Percentiles rank a stretch among this genome's conserved stretches.
phyloP scores from a whole-genome alignment of 2,888 invertebrate genomes.

The Acanthosepion pharaonis region DNA sequence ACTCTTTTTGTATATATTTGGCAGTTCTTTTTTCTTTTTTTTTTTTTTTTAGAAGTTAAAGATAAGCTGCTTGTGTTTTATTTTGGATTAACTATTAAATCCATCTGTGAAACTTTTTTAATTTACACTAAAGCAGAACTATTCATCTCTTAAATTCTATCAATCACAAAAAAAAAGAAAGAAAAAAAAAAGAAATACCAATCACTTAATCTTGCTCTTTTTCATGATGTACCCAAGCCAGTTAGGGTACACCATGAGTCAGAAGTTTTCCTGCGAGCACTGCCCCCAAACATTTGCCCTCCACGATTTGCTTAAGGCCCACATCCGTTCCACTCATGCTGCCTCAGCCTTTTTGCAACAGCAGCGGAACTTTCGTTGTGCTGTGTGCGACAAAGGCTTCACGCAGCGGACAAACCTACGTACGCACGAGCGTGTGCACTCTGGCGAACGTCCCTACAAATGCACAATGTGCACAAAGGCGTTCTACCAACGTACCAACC shows the following conservation, averaged over 20 bases:
- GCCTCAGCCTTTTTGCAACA: conserved; percentile 3
- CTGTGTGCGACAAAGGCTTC: conserved; percentile 37
- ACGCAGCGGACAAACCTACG: conserved; percentile 45
- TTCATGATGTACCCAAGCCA: conserved; percentile 36
- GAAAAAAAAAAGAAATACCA: no score
- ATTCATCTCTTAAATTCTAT: no score
- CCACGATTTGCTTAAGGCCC: conserved; percentile 14
- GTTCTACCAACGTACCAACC: conserved; percentile 44
- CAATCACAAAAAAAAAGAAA: no score
- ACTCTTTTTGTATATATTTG: no score
- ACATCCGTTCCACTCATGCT: conserved; percentile 36
- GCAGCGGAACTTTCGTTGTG: conserved; percentile 6
- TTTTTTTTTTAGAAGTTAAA: no score
- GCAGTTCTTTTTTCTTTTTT: no score
- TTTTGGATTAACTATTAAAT: no score
- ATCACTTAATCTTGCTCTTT: not conserved
- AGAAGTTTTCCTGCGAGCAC: conserved; percentile 36
- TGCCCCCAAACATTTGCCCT: not conserved
- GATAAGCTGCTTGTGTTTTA: no score
- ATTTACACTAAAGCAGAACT: no score
- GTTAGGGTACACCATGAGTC: conserved; percentile 24
- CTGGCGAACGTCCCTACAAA: conserved; percentile 40
- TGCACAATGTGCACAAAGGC: conserved; percentile 42
- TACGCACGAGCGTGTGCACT: conserved; percentile 42
- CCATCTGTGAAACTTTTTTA: no score